These are phyloP conservation scores for Zaprionus africanus DNA, from an alignment of 1,140 invertebrate species.

Conservation along the genomic window DNA sequence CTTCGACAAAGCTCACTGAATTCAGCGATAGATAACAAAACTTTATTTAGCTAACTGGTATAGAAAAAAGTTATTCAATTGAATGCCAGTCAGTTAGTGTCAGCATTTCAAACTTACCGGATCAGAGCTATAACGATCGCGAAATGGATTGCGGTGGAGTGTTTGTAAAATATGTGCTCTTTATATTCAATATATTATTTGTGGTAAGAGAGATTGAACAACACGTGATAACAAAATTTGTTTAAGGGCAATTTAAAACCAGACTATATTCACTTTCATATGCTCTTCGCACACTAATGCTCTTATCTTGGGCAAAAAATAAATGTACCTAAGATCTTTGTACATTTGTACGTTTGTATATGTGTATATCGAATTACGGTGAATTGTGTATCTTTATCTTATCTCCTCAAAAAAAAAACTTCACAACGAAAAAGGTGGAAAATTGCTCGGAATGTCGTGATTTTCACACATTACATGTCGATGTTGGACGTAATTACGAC, in stretches of 20 bases:
- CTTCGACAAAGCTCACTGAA: slow-evolving; percentile 1
- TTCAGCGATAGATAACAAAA: slow-evolving; percentile 17
- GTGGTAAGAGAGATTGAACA: slow-evolving; percentile 87
- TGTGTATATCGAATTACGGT: slow-evolving; percentile 22
- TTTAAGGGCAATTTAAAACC: neutral
- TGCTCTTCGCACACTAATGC: neutral
- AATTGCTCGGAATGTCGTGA: slow-evolving; percentile 39
- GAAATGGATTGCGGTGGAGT: slow-evolving; percentile 89
- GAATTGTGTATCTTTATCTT: slow-evolving; percentile 36
- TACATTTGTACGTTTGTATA: neutral
- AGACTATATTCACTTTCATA: neutral
- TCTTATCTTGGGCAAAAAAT: slow-evolving; percentile 46
- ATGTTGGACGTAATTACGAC: slow-evolving; percentile 58
- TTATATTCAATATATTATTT: slow-evolving; percentile 93
- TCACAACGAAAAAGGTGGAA: slow-evolving; percentile 18
- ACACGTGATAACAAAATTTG: neutral
- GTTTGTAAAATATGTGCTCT: slow-evolving; percentile 92
- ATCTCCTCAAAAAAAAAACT: slow-evolving; percentile 36
- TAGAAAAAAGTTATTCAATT: neutral
- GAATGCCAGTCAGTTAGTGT: slow-evolving; percentile 17
- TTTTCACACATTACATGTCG: slow-evolving; percentile 56
- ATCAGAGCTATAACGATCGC: neutral
- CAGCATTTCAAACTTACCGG: neutral
- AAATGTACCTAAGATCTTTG: slow-evolving; percentile 20
- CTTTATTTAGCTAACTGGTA: neutral